Evolutionary conservation across 2,113 vertebrate genomes (phyloP), one percentile per base, ranked within the genome.

Genomic region (Xyrauchen texanus): DNA sequence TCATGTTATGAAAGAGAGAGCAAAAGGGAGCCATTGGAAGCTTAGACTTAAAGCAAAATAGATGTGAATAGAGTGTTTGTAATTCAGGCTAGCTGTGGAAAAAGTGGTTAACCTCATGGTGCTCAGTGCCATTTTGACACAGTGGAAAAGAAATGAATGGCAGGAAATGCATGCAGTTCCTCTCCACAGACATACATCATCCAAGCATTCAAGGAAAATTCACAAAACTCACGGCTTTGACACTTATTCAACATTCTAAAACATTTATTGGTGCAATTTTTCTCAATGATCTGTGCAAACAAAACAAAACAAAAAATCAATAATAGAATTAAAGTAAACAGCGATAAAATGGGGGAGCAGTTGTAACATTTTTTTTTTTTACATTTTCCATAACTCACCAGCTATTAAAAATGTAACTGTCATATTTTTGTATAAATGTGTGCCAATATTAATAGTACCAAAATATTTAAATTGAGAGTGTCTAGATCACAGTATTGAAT

Each of bases 81-180:
- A 47, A 71, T 52, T 51, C 77, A 68, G 47, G 8, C 16, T 66
- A 7, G 11, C 10, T 57, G 12, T 55, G 79, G 46, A 68, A 10
- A 72, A 16, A 72, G 69, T 42, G 34, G 68, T 76, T 70, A 76
- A 76, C 21, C 70, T n/a, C 5, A 34, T 34, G 21, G 21, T 3
- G 21, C 21, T 34, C 21, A 34, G 21, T 49, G 75, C 65, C 45
- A 81, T 76, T 84, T 71, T 79, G 55, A 15, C 42, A 70, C 11
- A 53, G 63, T 66, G 80, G 71, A 74, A 82, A 76, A 55, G 21
- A 42, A 0, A 67, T 79, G 61, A 84, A 84, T 76, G 65, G 60
- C 46, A 81, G 76, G 79, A 84, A 79, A 83, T 12, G 60, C 76
- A 67, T 68, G 77, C 7, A 10, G 71, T 84, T 81, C 83, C 80